Base-by-base conservation (phyloP, 2,888 invertebrate species). In the Mythimna albipuncta region DNA sequence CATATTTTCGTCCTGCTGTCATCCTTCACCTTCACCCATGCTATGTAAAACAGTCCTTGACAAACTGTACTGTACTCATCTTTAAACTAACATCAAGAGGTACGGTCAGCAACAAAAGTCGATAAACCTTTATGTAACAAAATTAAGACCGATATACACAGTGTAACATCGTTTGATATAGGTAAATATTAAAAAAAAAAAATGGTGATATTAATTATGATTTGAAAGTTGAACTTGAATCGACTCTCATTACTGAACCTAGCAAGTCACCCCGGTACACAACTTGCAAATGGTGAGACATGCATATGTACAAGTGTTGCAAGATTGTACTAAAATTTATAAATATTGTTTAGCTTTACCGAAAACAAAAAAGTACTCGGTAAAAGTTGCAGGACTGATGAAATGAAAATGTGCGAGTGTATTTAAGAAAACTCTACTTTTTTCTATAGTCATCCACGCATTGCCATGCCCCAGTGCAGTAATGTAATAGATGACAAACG, bases 221-320 rank as follows among this genome's bases (percentile, higher is more conserved):
- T 26, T 55, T 11, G 9, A 19, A 16, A 32, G 21, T 44, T 44
- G 44, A 13, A 52, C 3, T 58, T 44, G 9, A 16, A 19, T 26
- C 10, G 44, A 63, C 26, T 19, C 19, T 19, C 6, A 16, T 63
- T 26, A 21, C 41, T 7, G 38, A n/a, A 13, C 11, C 13, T 26
- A 10, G n/a, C 1, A 21, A 3, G 26, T 32, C 2, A 9, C 2
- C 16, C 0, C 2, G 13, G 6, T 16, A 3, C 10, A 6, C 47
- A 77, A 52, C 9, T 19, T 58, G 41, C 64, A 59, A 26, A 32
- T n/a, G 4, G 32, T 75, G 47, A 41, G 38, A 54, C 35, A 69
- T 54, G 55, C 26, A 69, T 47, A 21, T 50, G 50, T 35, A 21
- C 19, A 19, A 47, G 21, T 0, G 11, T 21, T 57, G 66, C 21